Base-by-base conservation (phyloP, 2,888 invertebrate species). In the Hirtodrosophila duncani region DNA sequence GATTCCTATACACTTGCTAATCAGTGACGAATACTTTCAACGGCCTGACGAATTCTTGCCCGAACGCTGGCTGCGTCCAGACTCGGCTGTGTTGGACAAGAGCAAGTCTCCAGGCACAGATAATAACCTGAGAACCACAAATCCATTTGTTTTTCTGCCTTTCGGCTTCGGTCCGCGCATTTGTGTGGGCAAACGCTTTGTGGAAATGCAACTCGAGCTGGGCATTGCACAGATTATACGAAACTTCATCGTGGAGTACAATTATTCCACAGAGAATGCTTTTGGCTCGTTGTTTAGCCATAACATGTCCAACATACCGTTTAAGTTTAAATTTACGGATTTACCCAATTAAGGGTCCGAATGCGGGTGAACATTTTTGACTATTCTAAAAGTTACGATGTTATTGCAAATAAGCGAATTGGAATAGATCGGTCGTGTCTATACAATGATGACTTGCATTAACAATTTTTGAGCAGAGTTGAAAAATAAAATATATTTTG, bases 121-220 rank as follows among this genome's bases (percentile, higher is more conserved):
- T 90, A 57, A 93, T 89, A 74, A 81, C 90, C 24, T 17, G n/a
- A 39, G n/a, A 26, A 63, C 30, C 6, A 44, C 37, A 10, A n/a
- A 20, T 61, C 81, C 82, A 0, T 84, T 84, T 55, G 49, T 72
- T 2, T 83, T 77, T 59, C 9, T 83, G 16, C 84, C 84, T 0
- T 84, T 84, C 27, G 84, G 84, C 0, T 83, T 83, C 37, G 84
- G 84, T 0, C 77, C 84, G 1, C 61, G 92, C 41, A 89, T 89
- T 55, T 93, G 92, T 75, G 89, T 91, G 49, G 93, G 93, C 3
- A 88, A 91, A 77, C 87, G 93, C 71, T 90, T 94, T 64, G 93
- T 93, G 0, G 92, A 92, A 69, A 86, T 93, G 56, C 93, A 92
- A 83, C 91, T 62, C 36, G 90, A 91, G 81, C 86, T 87, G 3